Conservation (phyloP, 2,113 vertebrate genomes). For the Corythaeola cristata region DNA sequence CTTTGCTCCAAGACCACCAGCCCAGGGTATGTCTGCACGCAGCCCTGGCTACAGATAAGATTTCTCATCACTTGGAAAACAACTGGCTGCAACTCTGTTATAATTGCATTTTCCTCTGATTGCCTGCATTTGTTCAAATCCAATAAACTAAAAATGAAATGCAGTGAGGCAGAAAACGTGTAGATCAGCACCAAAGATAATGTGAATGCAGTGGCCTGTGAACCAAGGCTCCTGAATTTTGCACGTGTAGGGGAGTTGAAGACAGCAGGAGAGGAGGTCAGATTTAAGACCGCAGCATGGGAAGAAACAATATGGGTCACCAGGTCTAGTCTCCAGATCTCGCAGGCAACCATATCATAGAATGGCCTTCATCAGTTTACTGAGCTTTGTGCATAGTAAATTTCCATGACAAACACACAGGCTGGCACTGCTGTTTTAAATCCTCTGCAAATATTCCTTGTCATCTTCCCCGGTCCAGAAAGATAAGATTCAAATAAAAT, state of each 20-base stretch:
- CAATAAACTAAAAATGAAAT: slow-evolving; percentile 27
- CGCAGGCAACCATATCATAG: not conserved
- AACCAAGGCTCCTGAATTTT: not conserved
- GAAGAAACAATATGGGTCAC: not conserved
- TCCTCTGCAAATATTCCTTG: not conserved
- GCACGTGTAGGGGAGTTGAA: not conserved
- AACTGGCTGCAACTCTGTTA: not conserved
- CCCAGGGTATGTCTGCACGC: not conserved
- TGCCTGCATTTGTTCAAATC: slow-evolving; percentile 50
- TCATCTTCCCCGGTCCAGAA: not conserved
- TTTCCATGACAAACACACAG: not conserved
- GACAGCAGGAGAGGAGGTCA: not conserved
- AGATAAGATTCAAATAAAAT: not conserved
- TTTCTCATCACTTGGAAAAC: not conserved
- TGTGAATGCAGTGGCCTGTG: not conserved
- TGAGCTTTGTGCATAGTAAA: not conserved
- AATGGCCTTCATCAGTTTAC: not conserved
- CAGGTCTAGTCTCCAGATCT: not conserved
- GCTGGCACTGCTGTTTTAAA: not conserved
- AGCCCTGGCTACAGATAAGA: not conserved
- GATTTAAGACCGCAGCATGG: not conserved
- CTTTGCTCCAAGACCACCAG: not conserved
- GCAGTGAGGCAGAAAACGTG: not conserved
- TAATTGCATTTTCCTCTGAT: slow-evolving; percentile 47
- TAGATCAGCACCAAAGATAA: slow-evolving; percentile 38